These are phyloP conservation scores for Thera obeliscata DNA, from an alignment of 2,888 invertebrate species.

Conservation along the genomic window DNA sequence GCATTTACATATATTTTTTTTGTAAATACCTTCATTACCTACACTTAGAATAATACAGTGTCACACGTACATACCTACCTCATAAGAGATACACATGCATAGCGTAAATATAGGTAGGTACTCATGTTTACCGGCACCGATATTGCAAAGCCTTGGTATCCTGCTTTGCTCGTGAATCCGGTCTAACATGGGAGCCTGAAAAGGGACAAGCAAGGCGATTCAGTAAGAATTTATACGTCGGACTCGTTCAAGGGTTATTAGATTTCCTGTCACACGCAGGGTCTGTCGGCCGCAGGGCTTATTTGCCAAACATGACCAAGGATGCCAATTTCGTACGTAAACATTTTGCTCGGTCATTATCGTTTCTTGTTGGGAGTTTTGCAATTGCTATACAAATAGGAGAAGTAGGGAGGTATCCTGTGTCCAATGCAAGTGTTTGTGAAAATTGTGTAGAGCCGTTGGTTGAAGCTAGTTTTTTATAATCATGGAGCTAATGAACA, in stretches of 20 bases:
- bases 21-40: too few relatives aligned
- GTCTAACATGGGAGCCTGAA: constrained; percentile 48
- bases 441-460: neutral
- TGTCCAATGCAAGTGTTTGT: constrained; percentile 1
- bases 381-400: constrained; percentile 32
- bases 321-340: constrained; percentile 74
- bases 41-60: too few relatives aligned
- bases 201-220: constrained; percentile 61
- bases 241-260: constrained; percentile 74
- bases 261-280: constrained; percentile 78
- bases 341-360: constrained; percentile 72
- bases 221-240: constrained; percentile 68
- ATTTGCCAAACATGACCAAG: constrained; percentile 75
- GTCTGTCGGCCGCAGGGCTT: constrained; percentile 63
- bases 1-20: too few relatives aligned
- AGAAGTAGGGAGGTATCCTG: constrained; percentile 4
- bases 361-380: constrained; percentile 61
- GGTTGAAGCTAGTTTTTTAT: too few relatives aligned
- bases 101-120: too few relatives aligned
- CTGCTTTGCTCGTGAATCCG: constrained; percentile 9
- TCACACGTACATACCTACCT: too few relatives aligned
- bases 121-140: neutral
- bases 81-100: too few relatives aligned
- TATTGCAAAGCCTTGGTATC: neutral
- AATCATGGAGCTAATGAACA: too few relatives aligned